Base-by-base conservation (phyloP, 2,113 vertebrate species). In the Trematomus loennbergii region DNA sequence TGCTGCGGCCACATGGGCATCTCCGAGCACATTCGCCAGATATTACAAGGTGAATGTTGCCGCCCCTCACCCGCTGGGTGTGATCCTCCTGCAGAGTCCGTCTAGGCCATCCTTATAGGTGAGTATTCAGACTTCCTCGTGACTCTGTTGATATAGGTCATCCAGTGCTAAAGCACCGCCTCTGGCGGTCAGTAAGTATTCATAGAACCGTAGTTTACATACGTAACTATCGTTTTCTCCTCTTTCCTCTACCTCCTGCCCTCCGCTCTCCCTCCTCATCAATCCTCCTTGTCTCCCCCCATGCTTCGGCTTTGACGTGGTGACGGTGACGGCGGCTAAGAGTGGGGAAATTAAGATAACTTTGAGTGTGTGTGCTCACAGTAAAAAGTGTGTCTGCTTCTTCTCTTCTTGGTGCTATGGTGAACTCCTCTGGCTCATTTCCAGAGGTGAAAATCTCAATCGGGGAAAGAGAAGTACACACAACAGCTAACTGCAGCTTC, bases 281-380 rank as follows among this genome's bases (percentile, higher is more conserved):
- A 79, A 48, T 75, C 73, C 67, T 65, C 25, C 81, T 73, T 83
- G 85, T 90, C 88, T 87, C 76, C 65, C 29, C 65, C 80, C 71
- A 70, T 43, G 78, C 75, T 48, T 36, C 11, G 43, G 45, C 72
- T 76, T 70, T 84, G 70, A 71, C 25, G n/a, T 46, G 16, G n/a
- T 72, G 72, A 2, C 12, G 5, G 84, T 73, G 80, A 69, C 81
- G 43, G 61, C 40, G 18, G 49, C 6, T 2, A 16, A 25, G 22
- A 20, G 50, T 9, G 0, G 43, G 22, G 29, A 73, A 71, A 67
- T 57, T 66, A 22, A 49, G 12, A 15, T 10, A 58, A 6, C 43
- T 76, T 45, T 57, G 76, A 72, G 59, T 69, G 57, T 60, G 36
- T 60, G 70, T 46, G 65, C 36, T 33, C 57, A 54, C 45, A 36